phyloP scores from a whole-genome alignment of 1,140 invertebrate species.

The Diorhabda elongata region DNA sequence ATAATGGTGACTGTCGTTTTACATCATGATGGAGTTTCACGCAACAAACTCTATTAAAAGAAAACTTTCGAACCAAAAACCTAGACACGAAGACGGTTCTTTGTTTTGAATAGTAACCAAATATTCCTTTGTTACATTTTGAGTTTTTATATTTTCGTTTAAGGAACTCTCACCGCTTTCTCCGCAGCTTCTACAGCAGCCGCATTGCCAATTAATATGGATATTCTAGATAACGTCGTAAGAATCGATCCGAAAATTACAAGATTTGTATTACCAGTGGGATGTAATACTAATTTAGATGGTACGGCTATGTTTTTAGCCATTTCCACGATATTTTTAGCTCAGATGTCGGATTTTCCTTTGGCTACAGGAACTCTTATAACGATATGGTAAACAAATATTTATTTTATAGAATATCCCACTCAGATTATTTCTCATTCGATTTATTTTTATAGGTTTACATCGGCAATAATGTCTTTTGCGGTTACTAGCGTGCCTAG shows the following conservation, averaged over 20 bases:
- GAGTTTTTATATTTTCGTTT: not conserved
- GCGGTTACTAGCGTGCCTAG: conserved; percentile 91
- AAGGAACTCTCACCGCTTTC: conserved; percentile 79
- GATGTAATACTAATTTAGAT: conserved; percentile 92
- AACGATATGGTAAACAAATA: not conserved
- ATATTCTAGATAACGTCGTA: conserved; percentile 88
- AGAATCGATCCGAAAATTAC: conserved; percentile 86
- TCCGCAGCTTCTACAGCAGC: conserved; percentile 93
- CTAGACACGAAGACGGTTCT: no score
- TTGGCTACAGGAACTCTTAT: conserved; percentile 63
- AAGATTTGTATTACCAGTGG: conserved; percentile 85
- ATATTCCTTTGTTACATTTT: no score
- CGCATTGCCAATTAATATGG: conserved; percentile 90
- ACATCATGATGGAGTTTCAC: no score
- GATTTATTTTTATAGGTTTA: conserved; percentile 57
- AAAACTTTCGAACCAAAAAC: no score
- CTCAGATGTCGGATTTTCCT: conserved; percentile 81
- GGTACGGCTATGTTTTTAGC: conserved; percentile 90
- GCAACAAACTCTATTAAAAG: no score
- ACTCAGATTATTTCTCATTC: no score
- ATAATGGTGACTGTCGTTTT: no score
- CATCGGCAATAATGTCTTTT: conserved; percentile 85
- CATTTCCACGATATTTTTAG: conserved; percentile 85
- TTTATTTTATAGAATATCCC: not conserved
- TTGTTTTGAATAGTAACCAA: no score